Conservation (phyloP, 2,113 vertebrate genomes). For the Otocyon megalotis region DNA sequence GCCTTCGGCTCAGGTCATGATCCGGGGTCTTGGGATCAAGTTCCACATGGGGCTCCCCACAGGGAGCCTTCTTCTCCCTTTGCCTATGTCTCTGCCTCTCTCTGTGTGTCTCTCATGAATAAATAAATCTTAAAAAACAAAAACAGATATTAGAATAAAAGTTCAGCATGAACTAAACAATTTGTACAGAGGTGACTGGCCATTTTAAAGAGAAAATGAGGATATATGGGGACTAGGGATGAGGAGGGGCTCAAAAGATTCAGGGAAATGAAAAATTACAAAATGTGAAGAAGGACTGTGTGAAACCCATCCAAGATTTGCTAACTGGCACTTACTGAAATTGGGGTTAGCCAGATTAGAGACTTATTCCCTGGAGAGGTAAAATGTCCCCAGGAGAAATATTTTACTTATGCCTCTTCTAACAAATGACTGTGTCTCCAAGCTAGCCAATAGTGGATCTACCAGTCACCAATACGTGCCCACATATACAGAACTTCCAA, state of each 20-base stretch:
- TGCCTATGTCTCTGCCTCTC: too few relatives aligned
- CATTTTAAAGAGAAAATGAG: not conserved
- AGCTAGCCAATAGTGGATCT: not conserved
- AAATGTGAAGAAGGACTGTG: not conserved
- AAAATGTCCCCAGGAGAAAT: not conserved
- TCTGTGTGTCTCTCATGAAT: too few relatives aligned
- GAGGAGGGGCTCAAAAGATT: not conserved
- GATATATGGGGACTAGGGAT: not conserved
- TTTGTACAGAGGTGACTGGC: not conserved
- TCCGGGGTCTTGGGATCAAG: too few relatives aligned
- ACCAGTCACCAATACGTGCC: not conserved
- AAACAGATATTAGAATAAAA: too few relatives aligned
- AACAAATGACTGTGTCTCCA: not conserved
- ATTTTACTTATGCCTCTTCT: not conserved
- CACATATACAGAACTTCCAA: conserved; percentile 8
- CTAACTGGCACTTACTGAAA: not conserved
- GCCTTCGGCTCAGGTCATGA: too few relatives aligned
- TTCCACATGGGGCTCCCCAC: too few relatives aligned
- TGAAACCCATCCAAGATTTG: not conserved
- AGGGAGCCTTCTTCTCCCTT: too few relatives aligned
- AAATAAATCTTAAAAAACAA: too few relatives aligned
- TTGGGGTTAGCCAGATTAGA: not conserved
- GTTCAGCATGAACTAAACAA: not conserved
- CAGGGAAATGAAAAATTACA: not conserved
- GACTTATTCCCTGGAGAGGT: not conserved